These are phyloP conservation scores for Himalopsyche anomala DNA, from an alignment of 2,888 invertebrate genomes.

Conservation along the genomic window DNA sequence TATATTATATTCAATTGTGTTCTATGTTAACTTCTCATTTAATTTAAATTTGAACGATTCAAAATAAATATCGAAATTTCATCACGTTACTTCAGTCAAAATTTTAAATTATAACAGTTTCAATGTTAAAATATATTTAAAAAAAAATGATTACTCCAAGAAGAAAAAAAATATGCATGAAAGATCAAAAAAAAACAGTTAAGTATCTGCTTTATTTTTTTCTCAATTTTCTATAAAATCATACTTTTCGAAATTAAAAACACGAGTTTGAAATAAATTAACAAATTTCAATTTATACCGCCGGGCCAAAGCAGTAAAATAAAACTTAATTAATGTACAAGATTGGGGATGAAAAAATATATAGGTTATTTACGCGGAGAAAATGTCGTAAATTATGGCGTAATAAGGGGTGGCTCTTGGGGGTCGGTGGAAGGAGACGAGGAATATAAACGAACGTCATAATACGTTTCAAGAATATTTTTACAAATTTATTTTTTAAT, in stretches of 20 bases:
- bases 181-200: constrained; percentile 11
- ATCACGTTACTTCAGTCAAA: too few species aligned
- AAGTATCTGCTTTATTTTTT: neutral
- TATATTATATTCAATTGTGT: too few species aligned
- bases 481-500: neutral
- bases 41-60: too few species aligned
- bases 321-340: constrained; percentile 63
- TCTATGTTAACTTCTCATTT: too few species aligned
- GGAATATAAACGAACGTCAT: neutral
- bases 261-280: constrained; percentile 54
- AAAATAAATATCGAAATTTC: too few species aligned
- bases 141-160: too few species aligned
- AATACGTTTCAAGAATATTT: constrained; percentile 30
- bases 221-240: constrained; percentile 1
- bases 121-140: too few species aligned
- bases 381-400: constrained; percentile 60
- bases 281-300: constrained; percentile 59
- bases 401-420: constrained; percentile 54
- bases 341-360: constrained; percentile 62
- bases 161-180: too few species aligned
- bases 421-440: neutral
- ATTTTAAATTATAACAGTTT: too few species aligned
- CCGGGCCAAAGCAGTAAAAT: constrained; percentile 57
- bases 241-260: constrained; percentile 23
- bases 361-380: constrained; percentile 62